Evolutionary conservation across 2,888 invertebrate genomes (phyloP).

Genomic region (Stenotaenia linearis): DNA sequence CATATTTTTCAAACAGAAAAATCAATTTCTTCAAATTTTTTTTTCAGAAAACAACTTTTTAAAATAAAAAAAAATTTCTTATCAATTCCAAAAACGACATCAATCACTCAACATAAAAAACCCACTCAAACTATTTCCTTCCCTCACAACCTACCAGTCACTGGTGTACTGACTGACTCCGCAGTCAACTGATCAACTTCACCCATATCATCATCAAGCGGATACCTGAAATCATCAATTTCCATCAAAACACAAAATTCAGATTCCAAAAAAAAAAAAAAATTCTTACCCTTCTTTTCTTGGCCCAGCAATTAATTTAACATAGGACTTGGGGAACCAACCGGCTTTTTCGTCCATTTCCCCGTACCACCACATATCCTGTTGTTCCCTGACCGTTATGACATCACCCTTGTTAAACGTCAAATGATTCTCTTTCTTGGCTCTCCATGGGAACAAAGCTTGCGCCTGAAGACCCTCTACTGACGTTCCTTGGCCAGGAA

Average conservation of each 20-base stretch:
- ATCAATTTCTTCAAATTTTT: too few species aligned
- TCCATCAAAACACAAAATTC: not conserved
- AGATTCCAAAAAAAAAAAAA: too few species aligned
- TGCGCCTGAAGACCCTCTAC: constrained; percentile 52
- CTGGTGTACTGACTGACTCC: not conserved
- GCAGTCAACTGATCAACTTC: not conserved
- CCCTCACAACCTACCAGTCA: not conserved
- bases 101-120: too few species aligned
- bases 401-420: constrained; percentile 58
- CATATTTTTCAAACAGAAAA: too few species aligned
- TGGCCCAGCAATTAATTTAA: constrained; percentile 47
- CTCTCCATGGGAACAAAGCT: constrained; percentile 57
- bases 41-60: too few species aligned
- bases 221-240: not conserved
- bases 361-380: constrained; percentile 62
- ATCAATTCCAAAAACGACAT: too few species aligned
- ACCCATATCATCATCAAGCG: not conserved
- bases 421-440: constrained; percentile 57
- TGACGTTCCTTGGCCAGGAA: constrained; percentile 41
- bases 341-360: constrained; percentile 53
- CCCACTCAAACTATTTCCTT: too few species aligned
- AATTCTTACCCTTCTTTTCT: constrained; percentile 32
- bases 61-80: too few species aligned
- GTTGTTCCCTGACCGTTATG: constrained; percentile 56
- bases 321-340: constrained; percentile 60